phyloP scores from a whole-genome alignment of 2,113 vertebrate genomes.

The Mastomys natalensis region DNA sequence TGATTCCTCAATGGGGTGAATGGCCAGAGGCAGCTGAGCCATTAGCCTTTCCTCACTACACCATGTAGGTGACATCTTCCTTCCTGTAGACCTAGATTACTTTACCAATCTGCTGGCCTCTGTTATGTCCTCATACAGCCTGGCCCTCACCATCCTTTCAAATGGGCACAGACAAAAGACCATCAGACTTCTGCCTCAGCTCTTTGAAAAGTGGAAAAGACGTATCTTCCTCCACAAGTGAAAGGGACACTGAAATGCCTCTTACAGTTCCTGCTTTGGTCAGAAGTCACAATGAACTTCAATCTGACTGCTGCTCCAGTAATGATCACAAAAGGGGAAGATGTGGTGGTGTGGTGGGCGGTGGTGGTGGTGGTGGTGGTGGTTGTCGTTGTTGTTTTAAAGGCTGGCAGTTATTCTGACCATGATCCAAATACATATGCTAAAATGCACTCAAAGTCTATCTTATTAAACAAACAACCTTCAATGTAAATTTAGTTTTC shows the following conservation, averaged over 20 bases:
- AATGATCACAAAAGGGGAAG: background rate
- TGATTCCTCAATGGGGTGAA: background rate
- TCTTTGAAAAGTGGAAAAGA: background rate
- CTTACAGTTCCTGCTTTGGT: background rate
- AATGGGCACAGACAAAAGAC: background rate
- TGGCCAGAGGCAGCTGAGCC: background rate
- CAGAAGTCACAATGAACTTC: background rate
- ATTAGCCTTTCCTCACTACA: background rate
- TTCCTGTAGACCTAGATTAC: background rate
- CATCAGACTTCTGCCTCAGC: background rate
- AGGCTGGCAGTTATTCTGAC: background rate
- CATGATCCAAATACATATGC: background rate
- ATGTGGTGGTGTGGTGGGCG: background rate
- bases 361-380: no score
- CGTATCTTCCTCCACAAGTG: background rate
- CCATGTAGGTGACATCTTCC: background rate
- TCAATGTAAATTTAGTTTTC: slow-evolving; percentile 37
- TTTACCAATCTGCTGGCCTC: background rate
- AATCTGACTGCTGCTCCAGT: background rate
- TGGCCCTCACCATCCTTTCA: background rate
- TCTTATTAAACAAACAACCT: background rate
- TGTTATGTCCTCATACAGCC: background rate
- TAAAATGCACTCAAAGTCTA: slow-evolving; percentile 26
- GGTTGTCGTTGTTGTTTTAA: background rate
- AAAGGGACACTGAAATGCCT: background rate